Percentiles rank a stretch among this genome's conserved stretches.
Evolutionary conservation across 2,888 invertebrate genomes (phyloP).

Genomic region (Hyposoter didymator): DNA sequence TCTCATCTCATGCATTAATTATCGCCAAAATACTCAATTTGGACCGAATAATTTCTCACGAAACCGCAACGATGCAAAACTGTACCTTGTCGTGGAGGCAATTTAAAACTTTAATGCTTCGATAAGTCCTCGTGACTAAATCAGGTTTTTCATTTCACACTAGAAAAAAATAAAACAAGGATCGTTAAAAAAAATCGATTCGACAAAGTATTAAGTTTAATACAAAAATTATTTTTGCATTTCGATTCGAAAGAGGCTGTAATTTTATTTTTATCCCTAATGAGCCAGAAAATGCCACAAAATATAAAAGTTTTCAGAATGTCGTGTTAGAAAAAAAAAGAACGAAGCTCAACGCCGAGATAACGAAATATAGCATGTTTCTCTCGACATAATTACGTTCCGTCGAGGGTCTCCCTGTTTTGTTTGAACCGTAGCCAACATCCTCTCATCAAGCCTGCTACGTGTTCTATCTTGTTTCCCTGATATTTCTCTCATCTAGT

Average conservation of each 20-base stretch:
- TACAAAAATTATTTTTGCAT: background rate
- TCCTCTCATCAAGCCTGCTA: constrained; percentile 1
- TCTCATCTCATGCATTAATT: background rate
- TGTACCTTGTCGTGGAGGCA: background rate
- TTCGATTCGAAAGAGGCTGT: background rate
- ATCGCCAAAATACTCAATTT: background rate
- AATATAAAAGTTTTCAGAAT: background rate
- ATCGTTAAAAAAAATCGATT: background rate
- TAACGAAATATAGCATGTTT: background rate
- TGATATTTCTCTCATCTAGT: constrained; percentile 31
- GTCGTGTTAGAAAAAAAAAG: background rate
- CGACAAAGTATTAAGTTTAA: background rate
- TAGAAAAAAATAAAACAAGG: background rate
- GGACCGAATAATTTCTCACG: background rate
- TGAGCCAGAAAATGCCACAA: background rate
- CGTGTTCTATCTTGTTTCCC: constrained; percentile 24
- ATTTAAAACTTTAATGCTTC: background rate
- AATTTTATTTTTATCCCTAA: background rate
- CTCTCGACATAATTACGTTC: constrained; percentile 10
- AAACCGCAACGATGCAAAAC: background rate
- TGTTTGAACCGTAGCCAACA: background rate
- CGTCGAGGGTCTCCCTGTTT: background rate
- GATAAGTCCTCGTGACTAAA: too few relatives aligned
- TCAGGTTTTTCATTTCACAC: too few relatives aligned
- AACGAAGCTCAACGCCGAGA: background rate